Evolutionary conservation across 2,797 vertebrate species (phyloP), one percentile per base, ranked within the genome.

Genomic region (Pterois miles): DNA sequence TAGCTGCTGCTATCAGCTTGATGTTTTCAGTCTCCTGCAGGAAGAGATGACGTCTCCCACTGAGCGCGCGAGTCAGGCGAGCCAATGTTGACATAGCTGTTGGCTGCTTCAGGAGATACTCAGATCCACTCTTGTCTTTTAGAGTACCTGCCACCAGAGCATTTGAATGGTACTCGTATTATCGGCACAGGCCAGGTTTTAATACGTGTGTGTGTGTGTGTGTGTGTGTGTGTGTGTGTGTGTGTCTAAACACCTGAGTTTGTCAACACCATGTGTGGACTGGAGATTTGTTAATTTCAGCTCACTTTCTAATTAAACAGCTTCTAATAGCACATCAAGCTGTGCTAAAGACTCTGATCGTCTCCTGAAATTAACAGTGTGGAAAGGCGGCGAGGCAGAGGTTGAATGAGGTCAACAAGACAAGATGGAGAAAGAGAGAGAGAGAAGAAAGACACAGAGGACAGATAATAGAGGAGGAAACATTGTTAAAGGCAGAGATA

Each of bases 41-140:
- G 65, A 85, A 31, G 82, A 69, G 69, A 86, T 75, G 86, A 75
- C 38, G 72, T 84, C 83, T 87, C 88, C 89, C 68, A 46, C 86
- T 76, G 91, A 65, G 88, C 2, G 53, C 64, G 81, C 18, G 85
- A 90, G 90, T 82, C 57, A 80, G 74, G 60, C 13, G 43, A 85
- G 76, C 56, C 72, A 27, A 50, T 76, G 83, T 86, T 88, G 80
- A 87, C 74, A 71, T 59, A 83, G 76, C 82, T 68, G 83, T 36
- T 83, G 71, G 80, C 83, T 80, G 80, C 83, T 78, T 76, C 71
- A 71, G 56, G 62, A 82, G 52, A 79, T 58, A 68, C 54, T 65
- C 63, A 33, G 59, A 72, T 33, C 52, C 62, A 58, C 75, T 75
- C 38, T 70, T 54, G 83, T 77, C 68, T 72, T 72, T 85, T 12